Evolutionary conservation across 2,888 invertebrate species (phyloP).

Genomic region (Osedax frankpressi): DNA sequence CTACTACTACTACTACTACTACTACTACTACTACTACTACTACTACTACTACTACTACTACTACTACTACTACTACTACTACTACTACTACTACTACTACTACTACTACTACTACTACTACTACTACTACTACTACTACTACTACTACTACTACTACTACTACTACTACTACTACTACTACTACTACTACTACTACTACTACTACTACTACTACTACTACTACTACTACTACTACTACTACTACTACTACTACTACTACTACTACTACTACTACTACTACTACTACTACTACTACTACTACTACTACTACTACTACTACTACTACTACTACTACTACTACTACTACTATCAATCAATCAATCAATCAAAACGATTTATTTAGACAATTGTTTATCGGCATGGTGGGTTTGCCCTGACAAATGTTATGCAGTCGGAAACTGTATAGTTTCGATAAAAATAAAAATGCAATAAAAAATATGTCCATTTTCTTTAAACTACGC

Average conservation of each 20-base stretch:
- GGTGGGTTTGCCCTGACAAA: too few species aligned
- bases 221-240: not conserved
- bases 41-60: not conserved
- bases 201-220: not conserved
- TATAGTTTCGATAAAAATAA: too few species aligned
- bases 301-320: not conserved
- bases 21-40: not conserved
- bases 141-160: not conserved
- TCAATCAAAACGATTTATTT: too few species aligned
- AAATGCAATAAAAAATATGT: too few species aligned
- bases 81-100: not conserved
- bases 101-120: not conserved
- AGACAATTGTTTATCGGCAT: too few species aligned
- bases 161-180: not conserved
- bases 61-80: not conserved
- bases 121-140: not conserved
- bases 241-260: not conserved
- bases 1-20: not conserved
- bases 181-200: not conserved
- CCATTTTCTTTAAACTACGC: too few species aligned
- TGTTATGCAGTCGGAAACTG: too few species aligned
- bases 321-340: not conserved
- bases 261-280: not conserved
- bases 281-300: not conserved
- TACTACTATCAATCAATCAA: not conserved